Evolutionary conservation across 2,888 invertebrate genomes (phyloP).

Genomic region (Lissocephala sabroskyi): DNA sequence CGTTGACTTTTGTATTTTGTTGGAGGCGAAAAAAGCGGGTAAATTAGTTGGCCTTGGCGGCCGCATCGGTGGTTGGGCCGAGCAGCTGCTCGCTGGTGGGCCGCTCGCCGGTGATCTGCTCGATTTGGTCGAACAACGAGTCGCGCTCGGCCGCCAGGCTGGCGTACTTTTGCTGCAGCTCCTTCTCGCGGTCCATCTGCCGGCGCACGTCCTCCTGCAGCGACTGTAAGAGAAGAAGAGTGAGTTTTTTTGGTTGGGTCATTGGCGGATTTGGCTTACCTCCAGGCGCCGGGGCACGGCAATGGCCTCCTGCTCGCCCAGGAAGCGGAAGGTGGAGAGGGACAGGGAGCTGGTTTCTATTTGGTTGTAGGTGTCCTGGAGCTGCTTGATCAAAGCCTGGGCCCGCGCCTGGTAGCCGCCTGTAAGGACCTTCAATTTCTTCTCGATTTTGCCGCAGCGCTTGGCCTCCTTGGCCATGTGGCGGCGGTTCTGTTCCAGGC

Average conservation of each 20-base stretch:
- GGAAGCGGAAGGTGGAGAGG: conserved; percentile 89
- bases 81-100: conserved; percentile 30
- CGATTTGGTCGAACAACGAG: conserved; percentile 34
- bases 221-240: conserved; percentile 74
- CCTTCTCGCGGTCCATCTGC: conserved; percentile 92
- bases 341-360: conserved; percentile 92
- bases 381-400: conserved; percentile 89
- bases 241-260: conserved; percentile 1
- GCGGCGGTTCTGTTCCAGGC: conserved; percentile 91
- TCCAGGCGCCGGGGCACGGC: conserved; percentile 93
- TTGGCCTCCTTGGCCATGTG: conserved; percentile 99
- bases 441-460: conserved; percentile 97
- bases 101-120: conserved; percentile 31
- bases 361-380: conserved; percentile 89
- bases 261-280: too few species aligned
- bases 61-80: conserved; percentile 4
- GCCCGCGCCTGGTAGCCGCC: conserved; percentile 90
- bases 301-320: conserved; percentile 90
- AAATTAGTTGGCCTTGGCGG: not conserved
- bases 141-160: conserved; percentile 80
- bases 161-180: conserved; percentile 87
- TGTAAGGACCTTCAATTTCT: conserved; percentile 95
- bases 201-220: conserved; percentile 93
- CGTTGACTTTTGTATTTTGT: conserved; percentile 1
- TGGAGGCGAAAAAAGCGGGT: too few species aligned